Evolutionary conservation across 2,888 invertebrate genomes (phyloP), one percentile per base, ranked within the genome.

Genomic region (Tridacna crocea): DNA sequence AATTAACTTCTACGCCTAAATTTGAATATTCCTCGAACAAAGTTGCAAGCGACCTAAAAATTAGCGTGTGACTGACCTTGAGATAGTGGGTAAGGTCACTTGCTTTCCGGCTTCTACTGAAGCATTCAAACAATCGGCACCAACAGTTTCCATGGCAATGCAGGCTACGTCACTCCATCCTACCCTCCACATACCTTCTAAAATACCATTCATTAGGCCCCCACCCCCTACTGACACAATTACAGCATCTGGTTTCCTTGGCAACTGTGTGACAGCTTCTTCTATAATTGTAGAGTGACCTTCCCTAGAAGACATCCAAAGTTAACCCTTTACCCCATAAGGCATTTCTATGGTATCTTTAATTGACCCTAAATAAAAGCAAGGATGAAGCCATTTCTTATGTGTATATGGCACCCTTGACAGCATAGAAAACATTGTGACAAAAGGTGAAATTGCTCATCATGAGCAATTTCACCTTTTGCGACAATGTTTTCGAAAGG

Each of bases 221-320:
- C 95, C 95, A 2, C 95, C 95, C 22, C 95, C 95, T 19, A 95
- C 95, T 73, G 94, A 93, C 0, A 94, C 89, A 19, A 95, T 92
- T 12, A 95, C 90, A 24, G 94, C 92, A 78, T 95, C 94, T 24
- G 95, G 95, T 63, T 88, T 90, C 19, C 80, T 87, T 19, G 87
- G 80, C 75, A 95, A 85, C 84, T 95, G 94, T 24, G 91, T 85
- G n/a, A 91, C 87, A 3, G 94, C 91, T 89, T 95, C 95, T 26
- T 90, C 89, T 3, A 95, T 93, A 77, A 95, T 87, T 15, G 93
- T 92, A 0, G 93, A 88, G 87, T 95, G 94, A 2, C 95, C 95
- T 80, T 94, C 93, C 95, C 95, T 95, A 82, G 13, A 77, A 75
- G 17, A 17, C n/a, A 70, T n/a, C 17, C 10, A 61, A 17, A 55